Conservation (phyloP, 2,797 vertebrate genomes). For the Dendrocincla tyrannina region DNA sequence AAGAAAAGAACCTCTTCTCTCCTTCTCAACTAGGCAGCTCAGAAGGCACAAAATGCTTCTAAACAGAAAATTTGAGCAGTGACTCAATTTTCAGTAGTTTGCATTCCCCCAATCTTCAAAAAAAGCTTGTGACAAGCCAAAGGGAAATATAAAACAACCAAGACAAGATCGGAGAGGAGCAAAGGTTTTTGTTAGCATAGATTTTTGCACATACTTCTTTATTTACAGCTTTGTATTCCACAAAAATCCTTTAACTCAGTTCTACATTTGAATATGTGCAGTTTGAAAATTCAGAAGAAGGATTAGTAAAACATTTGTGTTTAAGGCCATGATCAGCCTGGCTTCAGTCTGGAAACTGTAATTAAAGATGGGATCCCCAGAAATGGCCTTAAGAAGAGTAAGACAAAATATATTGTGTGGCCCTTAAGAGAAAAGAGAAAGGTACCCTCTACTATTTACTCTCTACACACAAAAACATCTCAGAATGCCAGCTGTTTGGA, state of each 20-base stretch:
- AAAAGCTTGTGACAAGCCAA: neutral
- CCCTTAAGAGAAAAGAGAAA: rapidly evolving
- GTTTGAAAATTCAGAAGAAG: neutral
- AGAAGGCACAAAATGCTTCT: neutral
- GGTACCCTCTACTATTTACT: rapidly evolving
- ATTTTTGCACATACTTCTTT: neutral
- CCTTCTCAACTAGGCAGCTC: neutral
- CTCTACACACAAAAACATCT: neutral
- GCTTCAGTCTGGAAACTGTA: neutral
- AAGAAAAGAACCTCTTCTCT: neutral
- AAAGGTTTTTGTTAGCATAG: neutral
- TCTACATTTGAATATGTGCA: rapidly evolving
- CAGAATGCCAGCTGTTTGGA: neutral
- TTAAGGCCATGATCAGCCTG: neutral
- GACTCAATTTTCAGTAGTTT: neutral
- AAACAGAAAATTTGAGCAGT: neutral
- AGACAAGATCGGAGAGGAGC: rapidly evolving
- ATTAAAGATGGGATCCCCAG: neutral
- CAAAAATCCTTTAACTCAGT: neutral
- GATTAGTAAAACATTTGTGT: neutral
- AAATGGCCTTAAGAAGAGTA: neutral
- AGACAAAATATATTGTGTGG: rapidly evolving
- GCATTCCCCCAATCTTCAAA: neutral
- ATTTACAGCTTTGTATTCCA: neutral
- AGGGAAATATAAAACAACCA: neutral